Conservation (phyloP, 2,113 vertebrate species). For the Elgaria multicarinata region DNA sequence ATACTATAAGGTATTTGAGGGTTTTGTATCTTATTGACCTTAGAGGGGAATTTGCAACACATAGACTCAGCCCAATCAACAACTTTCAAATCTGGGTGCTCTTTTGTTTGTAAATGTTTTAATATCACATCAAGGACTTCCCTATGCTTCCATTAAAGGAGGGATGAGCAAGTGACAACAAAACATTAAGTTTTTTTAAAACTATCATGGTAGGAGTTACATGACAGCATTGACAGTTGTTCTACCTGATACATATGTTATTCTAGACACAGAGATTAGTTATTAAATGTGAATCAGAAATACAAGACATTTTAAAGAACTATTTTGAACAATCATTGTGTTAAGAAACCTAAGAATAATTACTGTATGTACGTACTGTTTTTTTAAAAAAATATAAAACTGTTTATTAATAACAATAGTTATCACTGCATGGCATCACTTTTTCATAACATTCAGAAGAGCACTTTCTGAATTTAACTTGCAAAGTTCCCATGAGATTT, state of each 20-base stretch:
- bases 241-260: conserved; percentile 13
- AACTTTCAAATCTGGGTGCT: conserved; percentile 26
- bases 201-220: conserved; percentile 39
- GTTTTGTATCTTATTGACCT: conserved; percentile 34
- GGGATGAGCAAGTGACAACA: conserved; percentile 45
- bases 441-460: conserved; percentile 26
- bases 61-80: conserved; percentile 52
- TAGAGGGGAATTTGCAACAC: conserved; percentile 36
- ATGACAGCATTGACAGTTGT: conserved; percentile 32
- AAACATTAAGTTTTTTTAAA: conserved; percentile 62
- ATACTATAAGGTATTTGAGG: conserved; percentile 45
- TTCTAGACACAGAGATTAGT: conserved; percentile 14
- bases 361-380: background rate
- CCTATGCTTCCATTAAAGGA: conserved; percentile 25
- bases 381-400: conserved; percentile 35
- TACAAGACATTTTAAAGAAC: background rate
- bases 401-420: conserved; percentile 24
- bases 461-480: conserved; percentile 3
- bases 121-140: conserved; percentile 38
- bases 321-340: background rate
- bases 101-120: conserved; percentile 46
- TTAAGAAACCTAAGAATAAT: conserved; percentile 18
- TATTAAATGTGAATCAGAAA: conserved; percentile 25
- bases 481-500: conserved; percentile 32
- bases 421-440: conserved; percentile 21